These are phyloP conservation scores for Caracal caracal DNA, from an alignment of 2,113 vertebrate genomes.

Conservation along the genomic window DNA sequence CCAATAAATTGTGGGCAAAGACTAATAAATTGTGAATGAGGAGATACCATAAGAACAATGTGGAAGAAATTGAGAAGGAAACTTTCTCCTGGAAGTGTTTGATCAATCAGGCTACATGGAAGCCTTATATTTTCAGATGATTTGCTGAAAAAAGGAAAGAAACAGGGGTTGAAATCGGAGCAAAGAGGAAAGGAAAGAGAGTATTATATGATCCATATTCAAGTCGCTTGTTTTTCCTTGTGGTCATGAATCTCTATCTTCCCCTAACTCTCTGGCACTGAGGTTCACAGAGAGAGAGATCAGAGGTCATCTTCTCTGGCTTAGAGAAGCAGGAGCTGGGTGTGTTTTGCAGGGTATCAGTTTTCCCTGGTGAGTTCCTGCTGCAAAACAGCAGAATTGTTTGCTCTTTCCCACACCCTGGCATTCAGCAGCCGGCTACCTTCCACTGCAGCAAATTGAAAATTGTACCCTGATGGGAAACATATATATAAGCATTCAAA, in stretches of 20 bases:
- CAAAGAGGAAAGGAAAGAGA: not conserved
- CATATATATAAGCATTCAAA: not conserved
- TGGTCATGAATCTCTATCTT: not conserved
- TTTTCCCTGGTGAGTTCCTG: not conserved
- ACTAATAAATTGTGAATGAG: not conserved
- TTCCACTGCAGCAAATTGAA: slow-evolving; percentile 39
- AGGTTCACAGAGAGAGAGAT: slow-evolving; percentile 22
- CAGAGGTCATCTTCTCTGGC: slow-evolving; percentile 5
- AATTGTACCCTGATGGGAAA: slow-evolving; percentile 46
- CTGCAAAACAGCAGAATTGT: not conserved
- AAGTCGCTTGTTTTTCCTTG: not conserved
- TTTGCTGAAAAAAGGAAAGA: not conserved
- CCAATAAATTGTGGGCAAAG: not conserved
- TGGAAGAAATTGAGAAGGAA: not conserved
- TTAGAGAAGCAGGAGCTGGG: not conserved
- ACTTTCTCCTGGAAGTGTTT: not conserved
- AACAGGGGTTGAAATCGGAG: not conserved
- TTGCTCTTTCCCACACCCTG: slow-evolving; percentile 49
- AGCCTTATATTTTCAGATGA: not conserved
- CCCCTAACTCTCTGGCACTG: not conserved
- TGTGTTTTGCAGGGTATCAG: not conserved
- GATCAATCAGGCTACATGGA: not conserved
- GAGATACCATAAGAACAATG: not conserved
- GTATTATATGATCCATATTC: not conserved
- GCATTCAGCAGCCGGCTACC: not conserved